Conservation (phyloP, 2,888 invertebrate genomes). For the Eristalis pertinax region DNA sequence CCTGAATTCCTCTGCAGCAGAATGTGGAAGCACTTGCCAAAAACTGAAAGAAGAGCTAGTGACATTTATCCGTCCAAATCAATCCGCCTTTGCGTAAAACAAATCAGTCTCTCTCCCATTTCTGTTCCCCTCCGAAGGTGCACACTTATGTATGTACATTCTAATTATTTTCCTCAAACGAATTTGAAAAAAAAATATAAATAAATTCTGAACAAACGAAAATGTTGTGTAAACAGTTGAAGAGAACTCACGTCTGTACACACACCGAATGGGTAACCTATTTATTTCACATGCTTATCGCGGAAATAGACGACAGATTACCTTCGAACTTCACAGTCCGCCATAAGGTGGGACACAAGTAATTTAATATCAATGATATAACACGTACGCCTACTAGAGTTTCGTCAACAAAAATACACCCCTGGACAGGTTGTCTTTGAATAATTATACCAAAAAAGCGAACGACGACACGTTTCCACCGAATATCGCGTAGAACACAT, state of each 20-base stretch:
- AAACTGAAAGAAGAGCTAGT: too few relatives aligned
- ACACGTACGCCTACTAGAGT: constrained; percentile 47
- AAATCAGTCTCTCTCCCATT: too few relatives aligned
- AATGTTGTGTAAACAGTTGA: neutral
- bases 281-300: constrained; percentile 9
- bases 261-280: constrained; percentile 8
- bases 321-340: constrained; percentile 42
- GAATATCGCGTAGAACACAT: constrained; percentile 2
- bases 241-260: neutral
- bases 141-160: too few relatives aligned
- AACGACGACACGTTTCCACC: constrained; percentile 35
- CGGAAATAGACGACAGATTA: constrained; percentile 57
- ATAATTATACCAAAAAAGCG: constrained; percentile 17
- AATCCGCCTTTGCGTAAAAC: too few relatives aligned
- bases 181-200: neutral
- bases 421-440: constrained; percentile 10
- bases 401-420: constrained; percentile 8
- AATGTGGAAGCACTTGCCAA: too few relatives aligned
- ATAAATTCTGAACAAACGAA: neutral
- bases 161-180: neutral
- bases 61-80: too few relatives aligned
- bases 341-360: constrained; percentile 23
- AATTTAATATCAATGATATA: constrained; percentile 35
- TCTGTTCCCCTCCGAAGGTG: too few relatives aligned
- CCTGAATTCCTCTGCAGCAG: too few relatives aligned